Evolutionary conservation across 2,113 vertebrate genomes (phyloP).

Genomic region (Calypte anna): DNA sequence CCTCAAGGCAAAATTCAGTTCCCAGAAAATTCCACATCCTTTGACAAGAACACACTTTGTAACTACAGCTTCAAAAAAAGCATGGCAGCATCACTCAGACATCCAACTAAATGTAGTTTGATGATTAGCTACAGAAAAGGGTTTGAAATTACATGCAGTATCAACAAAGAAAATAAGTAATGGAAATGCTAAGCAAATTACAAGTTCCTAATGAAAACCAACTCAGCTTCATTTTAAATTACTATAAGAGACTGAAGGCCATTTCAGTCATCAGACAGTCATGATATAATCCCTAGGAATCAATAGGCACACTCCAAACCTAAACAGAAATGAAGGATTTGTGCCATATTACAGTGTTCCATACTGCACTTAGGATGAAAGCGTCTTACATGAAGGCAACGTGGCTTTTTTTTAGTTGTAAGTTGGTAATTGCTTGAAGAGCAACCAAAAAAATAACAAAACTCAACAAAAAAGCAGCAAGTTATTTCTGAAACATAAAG

Average conservation of each 20-base stretch:
- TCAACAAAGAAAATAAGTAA: conserved; percentile 6
- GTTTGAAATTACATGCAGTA: neutral
- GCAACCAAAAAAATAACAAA: neutral
- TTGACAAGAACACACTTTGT: fast-evolving
- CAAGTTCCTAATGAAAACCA: neutral
- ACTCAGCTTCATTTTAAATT: neutral
- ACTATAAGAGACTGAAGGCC: neutral
- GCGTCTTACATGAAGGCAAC: neutral
- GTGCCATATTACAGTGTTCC: neutral
- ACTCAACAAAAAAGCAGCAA: neutral
- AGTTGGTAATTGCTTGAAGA: neutral
- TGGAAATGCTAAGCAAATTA: neutral
- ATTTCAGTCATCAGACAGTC: neutral
- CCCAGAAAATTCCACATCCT: neutral
- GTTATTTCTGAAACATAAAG: neutral
- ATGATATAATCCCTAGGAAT: conserved; percentile 39
- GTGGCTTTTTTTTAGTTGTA: neutral
- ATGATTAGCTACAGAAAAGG: conserved; percentile 8
- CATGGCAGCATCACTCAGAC: neutral
- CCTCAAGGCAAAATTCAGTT: conserved; percentile 10
- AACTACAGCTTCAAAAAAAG: neutral
- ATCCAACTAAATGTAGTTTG: neutral
- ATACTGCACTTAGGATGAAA: neutral
- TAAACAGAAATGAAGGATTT: conserved; percentile 46
- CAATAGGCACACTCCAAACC: neutral